Evolutionary conservation across 2,797 vertebrate genomes (phyloP).

Genomic region (Crocidura indochinensis): DNA sequence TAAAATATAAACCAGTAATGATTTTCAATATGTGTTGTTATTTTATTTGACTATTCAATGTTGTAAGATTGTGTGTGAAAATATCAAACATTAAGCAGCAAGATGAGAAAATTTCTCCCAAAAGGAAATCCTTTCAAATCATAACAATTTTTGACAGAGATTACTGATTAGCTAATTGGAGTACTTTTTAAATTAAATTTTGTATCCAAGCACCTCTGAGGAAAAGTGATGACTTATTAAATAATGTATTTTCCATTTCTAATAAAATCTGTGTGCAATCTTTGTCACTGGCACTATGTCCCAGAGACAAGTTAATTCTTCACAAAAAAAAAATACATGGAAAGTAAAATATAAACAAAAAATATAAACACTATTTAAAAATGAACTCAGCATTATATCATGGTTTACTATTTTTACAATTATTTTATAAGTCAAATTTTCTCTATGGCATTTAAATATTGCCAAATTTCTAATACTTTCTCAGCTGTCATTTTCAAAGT

Average conservation of each 20-base stretch:
- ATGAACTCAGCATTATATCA: too few species aligned
- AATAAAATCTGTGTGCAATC: conserved; percentile 19
- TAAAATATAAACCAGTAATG: neutral
- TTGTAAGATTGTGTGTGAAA: neutral
- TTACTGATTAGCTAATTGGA: conserved; percentile 69
- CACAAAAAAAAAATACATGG: too few species aligned
- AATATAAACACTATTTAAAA: too few species aligned
- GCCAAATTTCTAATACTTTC: too few species aligned
- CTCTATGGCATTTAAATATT: too few species aligned
- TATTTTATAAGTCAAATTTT: too few species aligned
- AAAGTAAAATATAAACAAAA: too few species aligned
- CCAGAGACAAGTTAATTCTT: too few species aligned
- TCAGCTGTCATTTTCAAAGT: too few species aligned
- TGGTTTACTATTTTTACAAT: too few species aligned
- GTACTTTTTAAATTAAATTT: conserved; percentile 69
- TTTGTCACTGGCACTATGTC: too few species aligned
- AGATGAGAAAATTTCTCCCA: conserved; percentile 28
- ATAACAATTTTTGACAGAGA: conserved; percentile 15
- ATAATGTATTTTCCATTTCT: conserved; percentile 25
- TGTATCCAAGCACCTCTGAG: conserved; percentile 59
- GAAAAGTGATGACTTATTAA: conserved; percentile 28
- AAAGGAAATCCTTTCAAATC: neutral
- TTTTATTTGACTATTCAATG: conserved; percentile 31
- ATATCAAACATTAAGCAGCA: neutral
- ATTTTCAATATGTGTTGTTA: neutral